Base-by-base conservation (phyloP, 2,113 vertebrate species). In the Sinocyclocheilus anshuiensis region DNA sequence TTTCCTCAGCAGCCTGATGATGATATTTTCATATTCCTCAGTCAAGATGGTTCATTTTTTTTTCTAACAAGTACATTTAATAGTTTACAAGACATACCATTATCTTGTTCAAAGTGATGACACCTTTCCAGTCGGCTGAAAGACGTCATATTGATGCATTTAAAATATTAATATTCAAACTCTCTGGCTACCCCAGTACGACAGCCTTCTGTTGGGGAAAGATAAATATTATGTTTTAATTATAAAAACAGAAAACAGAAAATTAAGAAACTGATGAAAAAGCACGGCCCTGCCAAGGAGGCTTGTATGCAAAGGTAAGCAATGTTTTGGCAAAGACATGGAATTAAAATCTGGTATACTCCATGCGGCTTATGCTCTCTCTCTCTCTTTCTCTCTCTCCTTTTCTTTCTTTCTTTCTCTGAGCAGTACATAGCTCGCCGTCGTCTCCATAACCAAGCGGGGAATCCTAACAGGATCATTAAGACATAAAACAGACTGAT, bases 141-240 rank as follows among this genome's bases (percentile, higher is more conserved):
- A 94, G 93, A 94, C 94, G 94, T 93, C 93, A 92, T 92, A 93
- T 93, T 93, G 93, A 94, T 94, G 95, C 94, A 93, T 94, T 94
- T 94, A 91, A 93, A 94, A 94, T 94, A 95, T 95, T 94, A 94
- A 95, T 94, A 95, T 95, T 94, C 94, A 94, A 92, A 92, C 91
- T 92, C 93, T 89, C 94, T 94, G 92, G 93, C 95, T 95, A 92
- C 93, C 93, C 87, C 92, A 92, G 92, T 92, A 93, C 92, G 92
- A 94, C 94, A 94, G 94, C 94, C 95, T 95, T 95, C 95, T 95
- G 95, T 94, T 95, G 93, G 91, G 92, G 93, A 93, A 95, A 95
- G 94, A 95, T 95, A 95, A 95, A 95, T 95, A 94, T 95, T 95
- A 91, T 95, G 93, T 95, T 95, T 95, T 95, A 94, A 95, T 95